phyloP scores from a whole-genome alignment of 2,888 invertebrate species.

The Drosophila lutescens region DNA sequence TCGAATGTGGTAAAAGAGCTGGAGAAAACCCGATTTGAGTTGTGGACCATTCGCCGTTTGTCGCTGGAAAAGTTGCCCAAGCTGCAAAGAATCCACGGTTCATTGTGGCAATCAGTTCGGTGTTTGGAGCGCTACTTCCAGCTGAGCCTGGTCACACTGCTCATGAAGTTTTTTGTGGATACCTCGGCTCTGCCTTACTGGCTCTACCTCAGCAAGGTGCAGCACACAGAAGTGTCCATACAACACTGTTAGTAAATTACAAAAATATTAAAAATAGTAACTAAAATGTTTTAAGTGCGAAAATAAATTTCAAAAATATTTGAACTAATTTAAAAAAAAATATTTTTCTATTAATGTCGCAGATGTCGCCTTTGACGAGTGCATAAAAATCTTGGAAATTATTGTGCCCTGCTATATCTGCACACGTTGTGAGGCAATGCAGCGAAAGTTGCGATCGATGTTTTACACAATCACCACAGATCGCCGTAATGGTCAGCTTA shows the following conservation, averaged over 20 bases:
- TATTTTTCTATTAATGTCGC: neutral
- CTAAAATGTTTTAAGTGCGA: no score
- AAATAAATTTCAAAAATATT: no score
- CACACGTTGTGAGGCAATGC: conserved; percentile 58
- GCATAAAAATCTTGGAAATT: conserved; percentile 52
- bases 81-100: conserved; percentile 66
- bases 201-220: conserved; percentile 47
- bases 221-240: neutral
- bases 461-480: conserved; percentile 49
- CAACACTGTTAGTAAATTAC: conserved; percentile 52
- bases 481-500: conserved; percentile 55
- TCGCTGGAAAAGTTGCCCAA: conserved; percentile 39
- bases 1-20: conserved; percentile 37
- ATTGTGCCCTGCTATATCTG: conserved; percentile 65
- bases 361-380: conserved; percentile 55
- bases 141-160: conserved; percentile 57
- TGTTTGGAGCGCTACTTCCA: conserved; percentile 64
- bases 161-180: conserved; percentile 69
- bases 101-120: conserved; percentile 59
- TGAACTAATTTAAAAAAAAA: no score
- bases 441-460: conserved; percentile 47
- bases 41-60: conserved; percentile 23
- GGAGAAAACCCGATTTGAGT: conserved; percentile 44
- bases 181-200: conserved; percentile 68
- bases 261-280: neutral